Evolutionary conservation across 2,888 invertebrate genomes (phyloP).

Genomic region (Unio delphinus): DNA sequence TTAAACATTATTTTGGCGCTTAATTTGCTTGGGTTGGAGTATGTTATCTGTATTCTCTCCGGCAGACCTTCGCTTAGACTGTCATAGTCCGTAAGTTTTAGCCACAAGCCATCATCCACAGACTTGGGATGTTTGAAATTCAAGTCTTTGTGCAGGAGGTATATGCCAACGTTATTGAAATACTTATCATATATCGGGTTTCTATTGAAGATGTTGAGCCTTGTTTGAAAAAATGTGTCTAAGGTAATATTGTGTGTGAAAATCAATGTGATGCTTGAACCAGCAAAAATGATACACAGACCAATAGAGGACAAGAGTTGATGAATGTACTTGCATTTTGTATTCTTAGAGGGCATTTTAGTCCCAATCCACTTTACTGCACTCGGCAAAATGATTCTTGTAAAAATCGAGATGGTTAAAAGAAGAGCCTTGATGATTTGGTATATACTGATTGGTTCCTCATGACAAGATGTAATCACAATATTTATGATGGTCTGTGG

Average conservation of each 20-base stretch:
- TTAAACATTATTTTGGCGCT: conserved; percentile 21
- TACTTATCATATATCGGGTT: conserved; percentile 37
- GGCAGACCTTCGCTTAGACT: conserved; percentile 14
- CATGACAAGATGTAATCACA: conserved; percentile 45
- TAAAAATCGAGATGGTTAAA: conserved; percentile 30
- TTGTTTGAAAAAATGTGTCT: conserved; percentile 22
- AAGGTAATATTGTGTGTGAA: conserved; percentile 34
- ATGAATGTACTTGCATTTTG: conserved; percentile 20
- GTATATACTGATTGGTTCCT: conserved; percentile 54
- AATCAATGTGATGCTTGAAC: conserved; percentile 27
- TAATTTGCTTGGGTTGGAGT: conserved; percentile 1
- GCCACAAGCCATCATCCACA: conserved; percentile 27
- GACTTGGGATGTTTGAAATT: conserved; percentile 6
- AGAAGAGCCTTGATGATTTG: conserved; percentile 50
- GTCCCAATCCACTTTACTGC: conserved; percentile 12
- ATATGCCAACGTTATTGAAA: conserved; percentile 48
- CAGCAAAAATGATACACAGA: conserved; percentile 23
- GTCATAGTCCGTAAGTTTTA: conserved; percentile 31
- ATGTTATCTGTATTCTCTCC: conserved; percentile 21
- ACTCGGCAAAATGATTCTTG: conserved; percentile 36
- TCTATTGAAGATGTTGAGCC: conserved; percentile 27
- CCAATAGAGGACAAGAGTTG: conserved; percentile 20
- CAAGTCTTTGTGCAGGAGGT: conserved; percentile 36
- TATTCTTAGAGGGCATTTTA: neutral
- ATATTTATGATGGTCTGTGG: too few species aligned